phyloP scores from a whole-genome alignment of 2,888 invertebrate species.

The Cephus rjabovi region DNA sequence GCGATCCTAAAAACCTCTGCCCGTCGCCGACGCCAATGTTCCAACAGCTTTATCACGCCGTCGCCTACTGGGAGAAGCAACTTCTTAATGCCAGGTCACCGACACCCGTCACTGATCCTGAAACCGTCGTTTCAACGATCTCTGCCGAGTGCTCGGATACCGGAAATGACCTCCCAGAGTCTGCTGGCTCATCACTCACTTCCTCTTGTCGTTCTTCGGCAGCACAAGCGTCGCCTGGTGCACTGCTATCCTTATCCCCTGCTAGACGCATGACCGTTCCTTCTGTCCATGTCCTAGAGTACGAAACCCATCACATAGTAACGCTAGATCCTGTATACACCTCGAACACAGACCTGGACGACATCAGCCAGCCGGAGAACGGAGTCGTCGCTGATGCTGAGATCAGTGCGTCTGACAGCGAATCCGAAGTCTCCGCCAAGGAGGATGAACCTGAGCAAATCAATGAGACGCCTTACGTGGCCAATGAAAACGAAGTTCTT shows the following conservation, averaged over 20 bases:
- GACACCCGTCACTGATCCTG: conserved; percentile 33
- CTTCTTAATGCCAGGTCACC: conserved; percentile 42
- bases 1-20: conserved; percentile 48
- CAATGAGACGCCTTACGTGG: conserved; percentile 65
- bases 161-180: conserved; percentile 9
- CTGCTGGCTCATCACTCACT: neutral
- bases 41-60: conserved; percentile 68
- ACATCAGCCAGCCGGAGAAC: conserved; percentile 78
- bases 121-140: conserved; percentile 18
- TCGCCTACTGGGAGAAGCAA: conserved; percentile 62
- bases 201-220: neutral
- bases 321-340: conserved; percentile 64
- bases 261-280: conserved; percentile 58
- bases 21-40: conserved; percentile 69
- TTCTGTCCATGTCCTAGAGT: conserved; percentile 54
- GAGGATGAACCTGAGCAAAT: conserved; percentile 67
- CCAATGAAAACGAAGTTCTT: conserved; percentile 69
- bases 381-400: conserved; percentile 69
- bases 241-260: conserved; percentile 9
- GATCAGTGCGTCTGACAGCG: conserved; percentile 70
- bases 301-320: conserved; percentile 60
- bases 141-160: conserved; percentile 26
- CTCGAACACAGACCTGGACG: conserved; percentile 75
- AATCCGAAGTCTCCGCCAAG: conserved; percentile 73
- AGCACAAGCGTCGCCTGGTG: neutral